These are phyloP conservation scores for Drosophila borealis DNA, from an alignment of 2,888 invertebrate species.

Conservation along the genomic window DNA sequence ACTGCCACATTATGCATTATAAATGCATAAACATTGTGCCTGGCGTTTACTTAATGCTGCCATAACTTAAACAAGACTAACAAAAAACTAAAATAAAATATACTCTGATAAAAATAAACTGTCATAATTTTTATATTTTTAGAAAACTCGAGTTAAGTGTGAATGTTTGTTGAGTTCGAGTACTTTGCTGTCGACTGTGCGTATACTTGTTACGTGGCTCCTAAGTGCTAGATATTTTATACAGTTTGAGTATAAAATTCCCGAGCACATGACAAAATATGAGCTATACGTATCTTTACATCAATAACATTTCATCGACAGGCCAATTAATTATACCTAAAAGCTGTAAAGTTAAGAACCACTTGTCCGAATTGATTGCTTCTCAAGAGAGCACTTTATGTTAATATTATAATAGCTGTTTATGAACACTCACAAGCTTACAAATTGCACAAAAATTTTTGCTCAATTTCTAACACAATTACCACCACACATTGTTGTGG, in stretches of 20 bases:
- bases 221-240: conserved; percentile 5
- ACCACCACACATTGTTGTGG: conserved; percentile 6
- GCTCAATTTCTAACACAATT: conserved; percentile 15
- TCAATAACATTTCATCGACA: not conserved
- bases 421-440: not conserved
- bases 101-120: conserved; percentile 27
- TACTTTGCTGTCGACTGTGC: conserved; percentile 9
- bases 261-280: no score
- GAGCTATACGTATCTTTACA: not conserved
- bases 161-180: conserved; percentile 7
- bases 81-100: conserved; percentile 26
- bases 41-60: conserved; percentile 77
- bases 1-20: conserved; percentile 70
- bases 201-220: conserved; percentile 8
- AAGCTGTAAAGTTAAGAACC: not conserved
- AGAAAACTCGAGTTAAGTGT: conserved; percentile 29
- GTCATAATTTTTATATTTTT: conserved; percentile 7
- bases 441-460: conserved; percentile 10
- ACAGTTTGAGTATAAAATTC: not conserved
- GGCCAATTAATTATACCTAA: not conserved
- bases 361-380: conserved; percentile 1
- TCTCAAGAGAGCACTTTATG: not conserved
- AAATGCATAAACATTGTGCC: conserved; percentile 77
- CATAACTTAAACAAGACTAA: conserved; percentile 51
- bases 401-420: not conserved